Evolutionary conservation across 2,113 vertebrate species (phyloP).

Genomic region (Oryzias melastigma): DNA sequence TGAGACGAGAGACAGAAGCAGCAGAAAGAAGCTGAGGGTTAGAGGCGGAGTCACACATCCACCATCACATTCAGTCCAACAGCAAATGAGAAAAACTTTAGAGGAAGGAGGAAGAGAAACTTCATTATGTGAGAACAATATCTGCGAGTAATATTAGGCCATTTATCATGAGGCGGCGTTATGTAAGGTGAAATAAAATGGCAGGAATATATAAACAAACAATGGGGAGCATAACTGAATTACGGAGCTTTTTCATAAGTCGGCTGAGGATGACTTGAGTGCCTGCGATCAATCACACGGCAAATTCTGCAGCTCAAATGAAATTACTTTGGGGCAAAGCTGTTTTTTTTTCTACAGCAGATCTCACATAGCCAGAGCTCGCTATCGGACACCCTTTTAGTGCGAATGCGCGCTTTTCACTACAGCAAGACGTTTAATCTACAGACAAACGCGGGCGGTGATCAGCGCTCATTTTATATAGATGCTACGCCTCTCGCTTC

Average conservation of each 20-base stretch:
- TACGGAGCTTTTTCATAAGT: constrained; percentile 71
- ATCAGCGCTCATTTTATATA: constrained; percentile 25
- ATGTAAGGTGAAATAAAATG: constrained; percentile 62
- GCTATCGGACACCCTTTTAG: constrained; percentile 11
- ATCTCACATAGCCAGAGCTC: constrained; percentile 20
- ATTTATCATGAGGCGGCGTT: constrained; percentile 65
- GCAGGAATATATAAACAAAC: constrained; percentile 68
- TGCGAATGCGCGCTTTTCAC: constrained; percentile 9
- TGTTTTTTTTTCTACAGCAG: constrained; percentile 26
- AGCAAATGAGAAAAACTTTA: constrained; percentile 49
- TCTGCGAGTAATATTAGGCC: constrained; percentile 63
- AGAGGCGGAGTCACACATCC: constrained; percentile 47
- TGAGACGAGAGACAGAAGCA: constrained; percentile 60
- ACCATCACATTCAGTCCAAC: constrained; percentile 32
- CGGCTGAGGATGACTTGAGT: constrained; percentile 55
- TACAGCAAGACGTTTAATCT: constrained; percentile 49
- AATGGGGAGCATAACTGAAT: constrained; percentile 59
- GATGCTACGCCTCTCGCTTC: constrained; percentile 8
- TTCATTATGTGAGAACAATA: constrained; percentile 66
- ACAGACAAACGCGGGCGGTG: constrained; percentile 38
- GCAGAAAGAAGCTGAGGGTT: constrained; percentile 54
- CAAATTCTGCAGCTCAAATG: constrained; percentile 57
- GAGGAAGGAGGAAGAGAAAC: constrained; percentile 43
- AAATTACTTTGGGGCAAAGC: constrained; percentile 54
- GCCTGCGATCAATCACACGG: constrained; percentile 70